Conservation (phyloP, 1,140 invertebrate genomes). For the Homalodisca vitripennis region DNA sequence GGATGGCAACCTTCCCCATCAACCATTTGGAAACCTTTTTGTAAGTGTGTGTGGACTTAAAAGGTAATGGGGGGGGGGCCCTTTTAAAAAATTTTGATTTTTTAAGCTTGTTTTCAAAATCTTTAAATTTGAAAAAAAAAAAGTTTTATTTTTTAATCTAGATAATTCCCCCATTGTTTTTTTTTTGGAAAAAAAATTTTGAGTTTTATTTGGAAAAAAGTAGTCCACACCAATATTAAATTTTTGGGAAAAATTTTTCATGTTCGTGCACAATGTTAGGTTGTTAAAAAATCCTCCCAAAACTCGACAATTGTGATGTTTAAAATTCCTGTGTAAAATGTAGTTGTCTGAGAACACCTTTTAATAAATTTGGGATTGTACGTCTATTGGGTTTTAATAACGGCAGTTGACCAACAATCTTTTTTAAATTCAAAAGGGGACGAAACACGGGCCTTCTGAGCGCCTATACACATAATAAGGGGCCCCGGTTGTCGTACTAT, state of each 20-base stretch:
- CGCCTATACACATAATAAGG: no score
- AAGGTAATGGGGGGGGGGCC: no score
- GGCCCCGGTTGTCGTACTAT: no score
- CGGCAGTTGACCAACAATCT: no score
- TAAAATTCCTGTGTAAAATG: background rate
- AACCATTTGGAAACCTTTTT: no score
- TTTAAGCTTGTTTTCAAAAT: background rate
- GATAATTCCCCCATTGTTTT: background rate
- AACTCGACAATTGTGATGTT: background rate
- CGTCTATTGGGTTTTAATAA: no score
- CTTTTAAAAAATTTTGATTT: background rate
- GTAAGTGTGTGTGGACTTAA: no score
- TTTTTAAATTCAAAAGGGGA: no score
- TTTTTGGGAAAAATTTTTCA: background rate
- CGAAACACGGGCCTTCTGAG: no score
- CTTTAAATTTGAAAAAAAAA: background rate
- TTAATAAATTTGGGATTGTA: background rate
- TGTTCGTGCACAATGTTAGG: slow-evolving; percentile 6
- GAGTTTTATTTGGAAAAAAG: background rate
- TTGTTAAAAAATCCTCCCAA: background rate
- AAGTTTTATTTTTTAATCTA: background rate
- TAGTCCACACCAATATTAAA: background rate
- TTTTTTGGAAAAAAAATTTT: background rate
- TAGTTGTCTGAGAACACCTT: no score
- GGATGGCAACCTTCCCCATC: no score